These are phyloP conservation scores for Pangasianodon hypophthalmus DNA, from an alignment of 2,113 vertebrate species.

Conservation along the genomic window DNA sequence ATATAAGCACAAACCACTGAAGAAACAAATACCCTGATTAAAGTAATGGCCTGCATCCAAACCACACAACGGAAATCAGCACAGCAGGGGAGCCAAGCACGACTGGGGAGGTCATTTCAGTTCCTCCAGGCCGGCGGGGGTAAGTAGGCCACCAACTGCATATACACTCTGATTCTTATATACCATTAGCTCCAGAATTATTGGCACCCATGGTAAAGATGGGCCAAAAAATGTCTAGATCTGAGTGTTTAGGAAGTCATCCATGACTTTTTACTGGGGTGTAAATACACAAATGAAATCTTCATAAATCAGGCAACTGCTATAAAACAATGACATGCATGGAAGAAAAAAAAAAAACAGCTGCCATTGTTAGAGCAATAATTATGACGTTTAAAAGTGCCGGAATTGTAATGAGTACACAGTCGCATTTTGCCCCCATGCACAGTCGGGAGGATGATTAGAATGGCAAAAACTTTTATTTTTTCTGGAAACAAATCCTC, in stretches of 20 bases:
- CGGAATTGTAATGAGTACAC: neutral
- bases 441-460: neutral
- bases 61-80: neutral
- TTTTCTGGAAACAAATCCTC: neutral
- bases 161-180: neutral
- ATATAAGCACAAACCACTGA: neutral
- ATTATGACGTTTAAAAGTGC: neutral
- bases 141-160: neutral
- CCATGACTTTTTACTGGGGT: neutral
- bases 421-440: neutral
- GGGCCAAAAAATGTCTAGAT: neutral
- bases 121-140: neutral
- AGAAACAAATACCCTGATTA: neutral
- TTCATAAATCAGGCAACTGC: neutral
- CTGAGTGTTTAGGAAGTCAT: neutral
- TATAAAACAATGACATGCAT: neutral
- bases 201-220: neutral
- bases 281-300: neutral
- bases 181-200: neutral
- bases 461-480: neutral
- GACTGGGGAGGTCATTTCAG: neutral
- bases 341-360: neutral
- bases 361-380: neutral
- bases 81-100: neutral
- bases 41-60: neutral